Percentiles rank a stretch among this genome's conserved stretches.
Conservation (phyloP, 2,888 invertebrate species). For the Callimorpha dominula region DNA sequence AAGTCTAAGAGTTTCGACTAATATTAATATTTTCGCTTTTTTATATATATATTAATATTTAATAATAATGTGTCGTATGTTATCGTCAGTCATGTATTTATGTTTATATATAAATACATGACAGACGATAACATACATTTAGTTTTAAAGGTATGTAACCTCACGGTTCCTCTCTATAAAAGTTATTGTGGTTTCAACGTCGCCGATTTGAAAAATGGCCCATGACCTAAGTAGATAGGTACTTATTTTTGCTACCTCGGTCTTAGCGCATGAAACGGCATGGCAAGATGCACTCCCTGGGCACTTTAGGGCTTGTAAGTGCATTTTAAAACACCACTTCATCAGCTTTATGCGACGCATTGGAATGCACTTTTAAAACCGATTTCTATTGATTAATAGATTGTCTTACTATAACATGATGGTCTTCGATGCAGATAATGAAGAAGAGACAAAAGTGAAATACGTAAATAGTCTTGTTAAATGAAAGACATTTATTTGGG, state of each 20-base stretch:
- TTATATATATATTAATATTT: too few relatives aligned
- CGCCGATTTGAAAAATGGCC: not conserved
- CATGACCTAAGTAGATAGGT: not conserved
- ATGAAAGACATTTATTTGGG: slow-evolving; percentile 53
- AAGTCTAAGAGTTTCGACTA: too few relatives aligned
- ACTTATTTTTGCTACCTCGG: not conserved
- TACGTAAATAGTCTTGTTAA: not conserved
- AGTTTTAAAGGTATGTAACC: not conserved
- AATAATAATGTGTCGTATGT: too few relatives aligned
- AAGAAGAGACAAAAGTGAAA: not conserved
- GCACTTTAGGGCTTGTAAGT: not conserved
- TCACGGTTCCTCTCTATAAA: not conserved
- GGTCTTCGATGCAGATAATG: not conserved
- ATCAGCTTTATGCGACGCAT: too few relatives aligned
- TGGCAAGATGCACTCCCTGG: not conserved
- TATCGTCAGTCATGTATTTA: too few relatives aligned
- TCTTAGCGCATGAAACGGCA: not conserved
- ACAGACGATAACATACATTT: too few relatives aligned
- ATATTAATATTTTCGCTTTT: too few relatives aligned
- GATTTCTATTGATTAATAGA: not conserved
- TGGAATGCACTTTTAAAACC: not conserved
- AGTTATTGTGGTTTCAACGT: too few relatives aligned
- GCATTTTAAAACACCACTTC: not conserved
- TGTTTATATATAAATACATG: too few relatives aligned
- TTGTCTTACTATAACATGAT: not conserved